Percentiles rank a stretch among this genome's conserved stretches.
Evolutionary conservation across 2,113 vertebrate genomes (phyloP).

Genomic region (Clarias gariepinus): DNA sequence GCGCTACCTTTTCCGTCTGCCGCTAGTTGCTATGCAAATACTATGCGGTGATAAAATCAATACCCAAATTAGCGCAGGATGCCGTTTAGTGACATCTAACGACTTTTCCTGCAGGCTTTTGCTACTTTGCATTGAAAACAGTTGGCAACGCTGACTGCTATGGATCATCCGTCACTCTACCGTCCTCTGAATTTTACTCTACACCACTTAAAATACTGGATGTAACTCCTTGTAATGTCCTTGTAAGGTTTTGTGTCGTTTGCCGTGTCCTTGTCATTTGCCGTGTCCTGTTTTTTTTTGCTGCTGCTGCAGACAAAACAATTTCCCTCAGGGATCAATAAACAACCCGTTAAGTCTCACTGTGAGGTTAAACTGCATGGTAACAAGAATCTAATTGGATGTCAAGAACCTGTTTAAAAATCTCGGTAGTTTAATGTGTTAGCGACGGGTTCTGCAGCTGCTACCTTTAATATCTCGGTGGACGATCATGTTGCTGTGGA

Average conservation of each 20-base stretch:
- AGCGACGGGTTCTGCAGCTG: constrained; percentile 19
- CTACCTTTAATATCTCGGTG: constrained; percentile 93
- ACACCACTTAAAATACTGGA: background rate
- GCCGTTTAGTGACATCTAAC: no score
- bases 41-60: no score
- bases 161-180: background rate
- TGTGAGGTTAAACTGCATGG: background rate
- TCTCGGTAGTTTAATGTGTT: background rate
- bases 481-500: constrained; percentile 94
- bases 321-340: background rate
- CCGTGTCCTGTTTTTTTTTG: background rate
- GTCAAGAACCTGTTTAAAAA: background rate
- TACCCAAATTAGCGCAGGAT: no score
- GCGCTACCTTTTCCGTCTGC: no score
- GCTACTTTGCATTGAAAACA: no score
- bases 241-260: background rate
- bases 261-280: background rate
- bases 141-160: background rate
- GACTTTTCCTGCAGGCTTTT: no score
- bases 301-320: background rate
- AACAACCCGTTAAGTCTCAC: background rate
- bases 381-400: background rate
- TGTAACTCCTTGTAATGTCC: background rate
- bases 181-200: background rate
- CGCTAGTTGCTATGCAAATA: no score